A percentile compares a stretch with the other conserved stretches of the same genome.
Evolutionary conservation across 1,140 invertebrate species (phyloP).

Genomic region (Potamilus streckersoni): DNA sequence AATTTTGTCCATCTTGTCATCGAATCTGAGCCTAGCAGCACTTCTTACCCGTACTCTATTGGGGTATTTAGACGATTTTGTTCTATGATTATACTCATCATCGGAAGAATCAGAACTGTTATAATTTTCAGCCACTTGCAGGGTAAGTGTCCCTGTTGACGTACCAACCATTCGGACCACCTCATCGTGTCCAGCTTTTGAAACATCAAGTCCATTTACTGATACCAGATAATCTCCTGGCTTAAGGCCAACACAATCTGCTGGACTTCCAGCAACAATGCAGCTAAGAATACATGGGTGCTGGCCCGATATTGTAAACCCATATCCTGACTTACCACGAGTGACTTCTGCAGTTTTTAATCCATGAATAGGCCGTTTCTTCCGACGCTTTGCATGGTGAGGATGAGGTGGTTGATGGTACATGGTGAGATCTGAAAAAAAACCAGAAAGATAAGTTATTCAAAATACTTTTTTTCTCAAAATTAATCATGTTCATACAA

Average conservation of each 20-base stretch:
- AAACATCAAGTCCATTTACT: constrained; percentile 90
- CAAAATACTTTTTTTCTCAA: too few species aligned
- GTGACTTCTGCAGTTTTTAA: constrained; percentile 87
- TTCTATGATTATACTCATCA: constrained; percentile 72
- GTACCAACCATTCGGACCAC: constrained; percentile 90
- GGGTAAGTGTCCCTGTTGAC: constrained; percentile 81
- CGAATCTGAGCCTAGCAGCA: constrained; percentile 16
- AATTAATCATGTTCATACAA: too few species aligned
- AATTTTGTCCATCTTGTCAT: constrained; percentile 36
- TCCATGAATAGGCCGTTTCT: constrained; percentile 83
- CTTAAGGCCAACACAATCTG: constrained; percentile 85
- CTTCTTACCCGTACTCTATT: constrained; percentile 71
- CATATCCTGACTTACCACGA: constrained; percentile 87
- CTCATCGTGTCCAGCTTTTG: constrained; percentile 89
- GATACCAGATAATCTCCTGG: constrained; percentile 92
- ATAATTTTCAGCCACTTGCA: constrained; percentile 88
- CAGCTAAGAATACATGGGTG: constrained; percentile 90
- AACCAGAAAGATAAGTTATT: neutral
- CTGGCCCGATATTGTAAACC: constrained; percentile 93
- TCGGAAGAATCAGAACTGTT: constrained; percentile 81
- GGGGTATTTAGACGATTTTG: constrained; percentile 65
- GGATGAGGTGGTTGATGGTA: constrained; percentile 19
- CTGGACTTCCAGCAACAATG: constrained; percentile 86
- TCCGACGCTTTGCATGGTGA: constrained; percentile 72
- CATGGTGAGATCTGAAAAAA: constrained; percentile 32